Base-by-base conservation (phyloP, 2,888 invertebrate genomes). In the Carterocephalus palaemon region DNA sequence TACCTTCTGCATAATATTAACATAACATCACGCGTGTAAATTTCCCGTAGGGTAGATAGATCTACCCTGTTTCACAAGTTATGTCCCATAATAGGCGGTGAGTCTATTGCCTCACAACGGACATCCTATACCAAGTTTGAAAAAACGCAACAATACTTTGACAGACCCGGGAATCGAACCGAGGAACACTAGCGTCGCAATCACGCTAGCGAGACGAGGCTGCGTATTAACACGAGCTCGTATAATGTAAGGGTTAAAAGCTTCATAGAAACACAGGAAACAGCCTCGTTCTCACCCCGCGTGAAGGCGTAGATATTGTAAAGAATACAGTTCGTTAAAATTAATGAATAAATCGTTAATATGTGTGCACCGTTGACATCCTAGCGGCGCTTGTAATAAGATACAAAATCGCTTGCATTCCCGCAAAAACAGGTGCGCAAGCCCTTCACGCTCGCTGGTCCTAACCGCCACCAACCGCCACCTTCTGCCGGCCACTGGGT, bases 401-500 rank as follows among this genome's bases (percentile, higher is more conserved):
- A 33, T 13, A 26, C 41, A 41, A 33, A 33, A 24, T 41, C 26
- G 24, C 24, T 13, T 41, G 33, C 33, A 12, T 26, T 9, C 32
- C 17, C 10, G 12, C 26, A 53, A 56, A 64, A 74, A 74, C 79
- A 79, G 80, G 73, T 79, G 80, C 57, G 47, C 56, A 45, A 48
- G 61, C 59, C 61, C 64, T 82, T 84, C 79, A 83, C 83, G 84
- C 65, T 76, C 47, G 50, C 57, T 80, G 79, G 53, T 49, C 64
- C 50, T 67, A 83, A 82, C 84, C 78, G 84, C 67, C 73, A 61
- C 50, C 62, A 70, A 73, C 79, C 75, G 81, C 51, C 51, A 52
- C 49, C 55, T 55, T 58, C 53, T 57, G 56, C 57, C 51, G 53
- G 59, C 57, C 57, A 51, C 48, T n/a, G n/a, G n/a, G n/a, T 55